A percentile compares a stretch with the other conserved stretches of the same genome.
phyloP scores from a whole-genome alignment of 1,140 invertebrate species.

The Choristoneura fumiferana region DNA sequence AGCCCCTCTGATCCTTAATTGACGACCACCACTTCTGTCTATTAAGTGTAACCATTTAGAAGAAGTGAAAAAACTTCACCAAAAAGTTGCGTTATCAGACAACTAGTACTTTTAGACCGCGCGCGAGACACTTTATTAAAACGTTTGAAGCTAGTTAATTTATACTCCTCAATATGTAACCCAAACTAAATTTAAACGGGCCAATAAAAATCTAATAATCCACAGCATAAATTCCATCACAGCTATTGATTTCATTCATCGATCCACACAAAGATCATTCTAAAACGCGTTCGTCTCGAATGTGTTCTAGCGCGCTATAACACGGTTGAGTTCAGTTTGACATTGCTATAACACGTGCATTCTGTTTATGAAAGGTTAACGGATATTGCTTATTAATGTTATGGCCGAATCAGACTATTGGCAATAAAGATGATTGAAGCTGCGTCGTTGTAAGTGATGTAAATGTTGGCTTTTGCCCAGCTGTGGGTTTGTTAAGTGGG shows the following conservation, averaged over 20 bases:
- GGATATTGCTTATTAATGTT: constrained; percentile 71
- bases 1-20: no score
- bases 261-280: constrained; percentile 35
- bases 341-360: constrained; percentile 48
- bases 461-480: constrained; percentile 13
- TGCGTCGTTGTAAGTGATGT: constrained; percentile 8
- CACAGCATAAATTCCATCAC: constrained; percentile 33
- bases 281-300: constrained; percentile 32
- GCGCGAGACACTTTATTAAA: no score
- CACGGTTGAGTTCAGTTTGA: constrained; percentile 31
- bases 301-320: constrained; percentile 4
- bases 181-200: background rate
- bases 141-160: no score
- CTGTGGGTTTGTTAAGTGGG: background rate
- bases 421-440: constrained; percentile 59
- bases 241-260: constrained; percentile 47
- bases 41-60: no score
- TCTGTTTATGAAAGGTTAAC: constrained; percentile 53
- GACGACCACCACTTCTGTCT: no score
- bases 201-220: constrained; percentile 36
- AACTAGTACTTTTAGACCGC: no score
- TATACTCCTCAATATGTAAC: no score
- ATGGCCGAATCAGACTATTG: constrained; percentile 52
- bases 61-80: no score
- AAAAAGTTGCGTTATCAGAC: no score